A percentile compares a stretch with the other conserved stretches of the same genome.
These are phyloP conservation scores for Xestia rhomboidea DNA, from an alignment of 2,888 invertebrate species.

Conservation along the genomic window DNA sequence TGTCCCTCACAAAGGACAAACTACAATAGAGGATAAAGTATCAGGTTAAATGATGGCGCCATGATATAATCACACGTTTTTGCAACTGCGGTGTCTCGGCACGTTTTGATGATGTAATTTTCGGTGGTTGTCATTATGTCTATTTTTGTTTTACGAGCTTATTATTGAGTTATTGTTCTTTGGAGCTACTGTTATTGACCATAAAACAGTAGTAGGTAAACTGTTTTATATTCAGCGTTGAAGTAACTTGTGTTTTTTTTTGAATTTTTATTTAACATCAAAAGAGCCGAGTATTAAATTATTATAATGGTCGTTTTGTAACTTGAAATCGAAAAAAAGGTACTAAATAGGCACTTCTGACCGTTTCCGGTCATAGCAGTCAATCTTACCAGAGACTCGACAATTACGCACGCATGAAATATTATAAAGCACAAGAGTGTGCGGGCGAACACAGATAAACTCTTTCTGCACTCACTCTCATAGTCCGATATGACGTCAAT, in stretches of 20 bases:
- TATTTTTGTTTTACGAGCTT: conserved; percentile 54
- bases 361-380: not conserved
- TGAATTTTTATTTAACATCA: conserved; percentile 17
- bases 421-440: too few species aligned
- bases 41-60: not conserved
- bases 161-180: conserved; percentile 38
- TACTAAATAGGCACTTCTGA: not conserved
- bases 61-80: conserved; percentile 28
- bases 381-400: not conserved
- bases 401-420: not conserved
- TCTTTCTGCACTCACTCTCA: too few species aligned
- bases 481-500: not conserved
- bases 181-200: conserved; percentile 12
- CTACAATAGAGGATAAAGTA: not conserved
- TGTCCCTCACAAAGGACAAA: not conserved
- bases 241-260: not conserved
- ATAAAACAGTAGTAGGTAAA: not conserved
- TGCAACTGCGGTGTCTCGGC: conserved; percentile 10
- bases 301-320: not conserved
- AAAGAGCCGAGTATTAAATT: not conserved
- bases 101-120: conserved; percentile 50
- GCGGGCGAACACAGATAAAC: not conserved
- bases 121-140: conserved; percentile 20
- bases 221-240: conserved; percentile 10
- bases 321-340: not conserved